A percentile compares a stretch with the other conserved stretches of the same genome.
These are phyloP conservation scores for Plutomurus gul DNA, from an alignment of 1,140 invertebrate species.

Conservation along the genomic window DNA sequence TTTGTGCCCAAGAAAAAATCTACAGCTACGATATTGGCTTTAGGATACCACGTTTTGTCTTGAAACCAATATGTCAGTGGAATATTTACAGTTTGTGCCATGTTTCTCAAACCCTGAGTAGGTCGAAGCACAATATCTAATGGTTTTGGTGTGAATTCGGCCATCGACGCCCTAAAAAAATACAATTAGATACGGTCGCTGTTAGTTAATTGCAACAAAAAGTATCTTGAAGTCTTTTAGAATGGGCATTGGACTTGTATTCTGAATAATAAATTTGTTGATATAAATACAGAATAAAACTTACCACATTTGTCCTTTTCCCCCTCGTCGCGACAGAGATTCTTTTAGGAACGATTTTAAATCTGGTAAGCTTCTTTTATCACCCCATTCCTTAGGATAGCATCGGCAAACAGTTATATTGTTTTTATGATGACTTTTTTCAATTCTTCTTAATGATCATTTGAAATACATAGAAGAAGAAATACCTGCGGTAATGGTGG, in stretches of 20 bases:
- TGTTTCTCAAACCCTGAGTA: slow-evolving; percentile 67
- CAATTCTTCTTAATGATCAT: too few relatives aligned
- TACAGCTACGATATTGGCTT: slow-evolving; percentile 73
- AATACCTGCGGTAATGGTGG: slow-evolving; percentile 69
- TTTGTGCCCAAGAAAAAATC: slow-evolving; percentile 81
- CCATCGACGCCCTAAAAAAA: slow-evolving; percentile 80
- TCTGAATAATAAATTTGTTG: too few relatives aligned
- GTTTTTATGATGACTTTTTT: too few relatives aligned
- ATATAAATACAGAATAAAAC: too few relatives aligned
- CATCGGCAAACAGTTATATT: not conserved
- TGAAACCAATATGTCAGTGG: slow-evolving; percentile 69
- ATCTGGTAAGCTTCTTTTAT: slow-evolving; percentile 62
- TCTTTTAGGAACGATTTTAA: slow-evolving; percentile 65
- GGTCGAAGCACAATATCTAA: slow-evolving; percentile 69
- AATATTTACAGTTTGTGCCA: slow-evolving; percentile 71
- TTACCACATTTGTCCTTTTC: slow-evolving; percentile 59
- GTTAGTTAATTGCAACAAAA: too few relatives aligned
- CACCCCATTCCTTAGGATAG: slow-evolving; percentile 54
- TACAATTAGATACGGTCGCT: slow-evolving; percentile 59
- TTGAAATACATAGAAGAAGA: not conserved
- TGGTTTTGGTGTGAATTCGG: slow-evolving; percentile 74
- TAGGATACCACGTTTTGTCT: slow-evolving; percentile 65
- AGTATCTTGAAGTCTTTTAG: too few relatives aligned
- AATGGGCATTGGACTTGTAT: too few relatives aligned
- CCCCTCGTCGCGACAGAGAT: slow-evolving; percentile 57